Percentiles rank a stretch among this genome's conserved stretches.
phyloP scores from a whole-genome alignment of 1,140 invertebrate species.

The Drosophila melanogaster region DNA sequence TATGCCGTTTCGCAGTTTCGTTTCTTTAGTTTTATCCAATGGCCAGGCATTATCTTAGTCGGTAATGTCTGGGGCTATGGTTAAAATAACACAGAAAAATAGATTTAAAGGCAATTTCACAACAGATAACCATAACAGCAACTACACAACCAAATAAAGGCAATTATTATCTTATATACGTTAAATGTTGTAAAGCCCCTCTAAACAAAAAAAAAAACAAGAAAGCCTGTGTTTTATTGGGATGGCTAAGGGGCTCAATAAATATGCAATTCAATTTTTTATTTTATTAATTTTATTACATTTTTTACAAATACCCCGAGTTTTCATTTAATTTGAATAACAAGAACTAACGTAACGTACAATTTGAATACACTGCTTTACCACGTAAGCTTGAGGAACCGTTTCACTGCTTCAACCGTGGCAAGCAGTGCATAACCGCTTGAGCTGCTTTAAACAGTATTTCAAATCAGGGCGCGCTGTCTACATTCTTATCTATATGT shows the following conservation, averaged over 20 bases:
- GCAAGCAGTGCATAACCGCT: background rate
- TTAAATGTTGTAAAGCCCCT: constrained; percentile 82
- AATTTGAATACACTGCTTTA: background rate
- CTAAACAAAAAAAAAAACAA: constrained; percentile 47
- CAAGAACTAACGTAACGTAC: background rate
- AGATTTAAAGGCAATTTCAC: constrained; percentile 53
- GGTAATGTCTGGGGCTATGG: constrained; percentile 6
- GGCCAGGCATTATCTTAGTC: constrained; percentile 2
- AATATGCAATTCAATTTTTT: background rate
- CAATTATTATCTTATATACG: constrained; percentile 59
- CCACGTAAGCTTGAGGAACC: background rate
- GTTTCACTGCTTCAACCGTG: background rate
- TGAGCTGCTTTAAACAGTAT: background rate
- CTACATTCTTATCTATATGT: background rate
- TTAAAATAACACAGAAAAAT: constrained; percentile 8
- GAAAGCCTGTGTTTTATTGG: constrained; percentile 10
- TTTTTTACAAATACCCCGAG: too few species aligned
- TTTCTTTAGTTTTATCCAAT: constrained; percentile 18
- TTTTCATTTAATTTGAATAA: too few species aligned
- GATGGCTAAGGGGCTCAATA: background rate
- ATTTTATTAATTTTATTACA: background rate
- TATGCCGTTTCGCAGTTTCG: constrained; percentile 41
- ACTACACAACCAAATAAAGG: constrained; percentile 50
- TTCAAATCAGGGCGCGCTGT: background rate
- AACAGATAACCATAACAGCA: constrained; percentile 48